A percentile compares a stretch with the other conserved stretches of the same genome.
These are phyloP conservation scores for Beaufortia kweichowensis DNA, from an alignment of 2,113 vertebrate genomes.

Conservation along the genomic window DNA sequence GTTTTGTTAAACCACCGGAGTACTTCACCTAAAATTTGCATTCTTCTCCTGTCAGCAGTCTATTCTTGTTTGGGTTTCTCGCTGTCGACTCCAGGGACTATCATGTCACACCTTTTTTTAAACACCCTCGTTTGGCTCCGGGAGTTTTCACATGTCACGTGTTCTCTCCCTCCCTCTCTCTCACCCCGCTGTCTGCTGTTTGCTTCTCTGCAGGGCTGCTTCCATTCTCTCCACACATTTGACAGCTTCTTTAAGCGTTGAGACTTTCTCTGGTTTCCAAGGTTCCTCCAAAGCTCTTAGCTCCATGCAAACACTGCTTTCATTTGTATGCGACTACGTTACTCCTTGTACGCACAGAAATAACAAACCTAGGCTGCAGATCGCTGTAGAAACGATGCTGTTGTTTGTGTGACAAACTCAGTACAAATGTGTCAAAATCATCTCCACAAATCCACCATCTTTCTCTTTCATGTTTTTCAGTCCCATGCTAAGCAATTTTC, in stretches of 20 bases:
- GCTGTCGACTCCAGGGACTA: slow-evolving; percentile 4
- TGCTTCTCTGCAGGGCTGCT: slow-evolving; percentile 4
- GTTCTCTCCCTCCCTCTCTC: not conserved
- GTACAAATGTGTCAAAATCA: not conserved
- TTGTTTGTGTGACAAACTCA: not conserved
- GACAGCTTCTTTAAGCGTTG: slow-evolving; percentile 7
- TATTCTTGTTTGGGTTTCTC: slow-evolving; percentile 15
- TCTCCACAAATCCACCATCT: not conserved
- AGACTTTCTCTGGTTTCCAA: slow-evolving; percentile 46
- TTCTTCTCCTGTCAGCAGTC: not conserved
- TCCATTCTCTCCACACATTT: slow-evolving; percentile 22
- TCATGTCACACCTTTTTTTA: slow-evolving; percentile 9
- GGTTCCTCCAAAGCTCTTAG: slow-evolving; percentile 2
- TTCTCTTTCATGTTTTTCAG: not conserved
- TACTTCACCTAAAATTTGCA: too few relatives aligned
- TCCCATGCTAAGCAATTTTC: not conserved
- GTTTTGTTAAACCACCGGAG: too few relatives aligned
- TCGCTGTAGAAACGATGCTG: not conserved
- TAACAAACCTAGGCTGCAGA: not conserved
- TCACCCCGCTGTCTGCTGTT: not conserved
- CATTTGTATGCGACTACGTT: slow-evolving; percentile 45
- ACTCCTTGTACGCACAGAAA: not conserved
- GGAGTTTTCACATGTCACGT: slow-evolving; percentile 3
- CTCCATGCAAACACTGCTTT: slow-evolving; percentile 18
- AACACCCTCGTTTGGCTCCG: not conserved